These are phyloP conservation scores for Nothura maculosa DNA, from an alignment of 2,797 vertebrate species.

Conservation along the genomic window DNA sequence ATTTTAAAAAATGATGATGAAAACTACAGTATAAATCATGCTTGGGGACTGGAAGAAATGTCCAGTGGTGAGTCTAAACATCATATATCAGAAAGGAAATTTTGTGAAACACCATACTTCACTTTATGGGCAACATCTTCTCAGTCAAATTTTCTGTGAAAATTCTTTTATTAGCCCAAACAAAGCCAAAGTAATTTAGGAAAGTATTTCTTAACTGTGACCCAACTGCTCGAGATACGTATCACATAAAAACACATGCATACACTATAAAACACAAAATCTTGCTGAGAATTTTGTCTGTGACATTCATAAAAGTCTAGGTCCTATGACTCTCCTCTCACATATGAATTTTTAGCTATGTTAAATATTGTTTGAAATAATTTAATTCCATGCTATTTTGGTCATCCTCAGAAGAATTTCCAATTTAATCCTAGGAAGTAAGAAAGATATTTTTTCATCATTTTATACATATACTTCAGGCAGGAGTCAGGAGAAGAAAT, in stretches of 20 bases:
- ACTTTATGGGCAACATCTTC: conserved; percentile 29
- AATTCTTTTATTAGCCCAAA: not conserved
- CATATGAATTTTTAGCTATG: not conserved
- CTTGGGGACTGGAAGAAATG: conserved; percentile 61
- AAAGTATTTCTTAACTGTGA: not conserved
- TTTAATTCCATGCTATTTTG: not conserved
- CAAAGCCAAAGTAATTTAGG: not conserved
- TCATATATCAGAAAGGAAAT: conserved; percentile 57
- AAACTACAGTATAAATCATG: conserved; percentile 66
- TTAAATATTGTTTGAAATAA: not conserved
- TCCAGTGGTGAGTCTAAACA: conserved; percentile 55
- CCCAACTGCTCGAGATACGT: not conserved
- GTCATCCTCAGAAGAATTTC: not conserved
- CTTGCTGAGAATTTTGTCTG: not conserved
- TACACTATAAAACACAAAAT: not conserved
- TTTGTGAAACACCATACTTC: conserved; percentile 66
- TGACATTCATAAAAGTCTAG: not conserved
- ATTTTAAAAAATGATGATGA: conserved; percentile 68
- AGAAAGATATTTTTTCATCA: not conserved
- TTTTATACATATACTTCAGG: not conserved
- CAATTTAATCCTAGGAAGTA: not conserved
- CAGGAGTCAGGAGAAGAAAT: not conserved
- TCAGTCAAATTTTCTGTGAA: conserved; percentile 16
- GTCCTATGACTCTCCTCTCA: not conserved
- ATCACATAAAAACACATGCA: not conserved